A percentile compares a stretch with the other conserved stretches of the same genome.
phyloP scores from a whole-genome alignment of 2,888 invertebrate species.

The Papilio elwesi region DNA sequence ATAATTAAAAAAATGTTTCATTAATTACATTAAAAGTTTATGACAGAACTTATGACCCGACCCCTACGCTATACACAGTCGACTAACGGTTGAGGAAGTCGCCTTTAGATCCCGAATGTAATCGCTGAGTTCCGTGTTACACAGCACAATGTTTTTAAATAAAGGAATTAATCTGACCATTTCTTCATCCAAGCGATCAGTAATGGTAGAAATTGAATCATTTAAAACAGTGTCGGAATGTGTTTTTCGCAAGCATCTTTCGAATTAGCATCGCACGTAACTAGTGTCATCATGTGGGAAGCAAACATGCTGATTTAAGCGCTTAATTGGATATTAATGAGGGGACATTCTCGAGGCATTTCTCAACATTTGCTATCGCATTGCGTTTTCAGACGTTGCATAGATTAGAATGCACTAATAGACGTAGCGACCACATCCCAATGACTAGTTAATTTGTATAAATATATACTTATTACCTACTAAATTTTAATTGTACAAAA shows the following conservation, averaged over 20 bases:
- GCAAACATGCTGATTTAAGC: conserved; percentile 42
- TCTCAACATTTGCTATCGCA: conserved; percentile 45
- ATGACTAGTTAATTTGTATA: neutral
- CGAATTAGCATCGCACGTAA: conserved; percentile 31
- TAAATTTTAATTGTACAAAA: too few relatives aligned
- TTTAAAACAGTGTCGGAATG: neutral
- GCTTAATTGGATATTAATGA: conserved; percentile 55
- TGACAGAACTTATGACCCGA: too few relatives aligned
- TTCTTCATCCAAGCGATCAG: too few relatives aligned
- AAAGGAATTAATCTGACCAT: too few relatives aligned
- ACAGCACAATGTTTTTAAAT: too few relatives aligned
- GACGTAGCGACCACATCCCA: neutral
- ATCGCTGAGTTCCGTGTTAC: too few relatives aligned
- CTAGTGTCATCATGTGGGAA: conserved; percentile 48
- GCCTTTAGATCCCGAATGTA: too few relatives aligned
- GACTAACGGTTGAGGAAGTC: too few relatives aligned
- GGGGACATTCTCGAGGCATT: conserved; percentile 47
- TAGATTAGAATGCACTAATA: conserved; percentile 51
- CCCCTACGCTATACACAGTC: too few relatives aligned
- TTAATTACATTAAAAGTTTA: too few relatives aligned
- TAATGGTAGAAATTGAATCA: neutral
- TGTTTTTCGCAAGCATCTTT: neutral
- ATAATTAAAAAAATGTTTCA: too few relatives aligned
- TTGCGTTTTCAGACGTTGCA: conserved; percentile 48
- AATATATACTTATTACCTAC: too few relatives aligned